A percentile compares a stretch with the other conserved stretches of the same genome.
These are phyloP conservation scores for Lasioglossum calceatum DNA, from an alignment of 2,888 invertebrate genomes.

Conservation along the genomic window DNA sequence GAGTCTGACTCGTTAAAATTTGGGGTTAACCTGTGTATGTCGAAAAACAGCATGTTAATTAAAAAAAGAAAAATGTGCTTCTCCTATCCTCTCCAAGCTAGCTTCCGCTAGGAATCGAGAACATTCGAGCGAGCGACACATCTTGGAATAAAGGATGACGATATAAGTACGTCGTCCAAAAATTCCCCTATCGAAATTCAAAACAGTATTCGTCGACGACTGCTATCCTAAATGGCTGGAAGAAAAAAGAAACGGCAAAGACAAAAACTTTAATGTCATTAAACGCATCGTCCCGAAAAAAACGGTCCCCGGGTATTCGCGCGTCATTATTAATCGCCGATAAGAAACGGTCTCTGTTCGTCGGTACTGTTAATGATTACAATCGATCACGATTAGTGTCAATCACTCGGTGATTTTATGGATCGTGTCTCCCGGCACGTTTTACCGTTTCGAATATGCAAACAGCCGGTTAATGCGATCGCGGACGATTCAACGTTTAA, in stretches of 20 bases:
- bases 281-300: not conserved
- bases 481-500: conserved; percentile 16
- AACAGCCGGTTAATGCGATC: conserved; percentile 9
- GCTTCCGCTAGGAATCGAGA: not conserved
- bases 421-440: conserved; percentile 23
- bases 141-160: not conserved
- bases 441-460: conserved; percentile 29
- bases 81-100: not conserved
- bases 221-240: not conserved
- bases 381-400: conserved; percentile 1
- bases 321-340: not conserved
- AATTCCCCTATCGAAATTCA: not conserved
- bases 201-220: not conserved
- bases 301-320: not conserved
- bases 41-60: not conserved
- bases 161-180: not conserved
- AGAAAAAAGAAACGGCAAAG: not conserved
- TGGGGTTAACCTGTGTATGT: too few relatives aligned
- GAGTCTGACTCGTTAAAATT: too few relatives aligned
- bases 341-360: not conserved
- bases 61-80: not conserved
- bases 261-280: conserved; percentile 6
- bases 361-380: conserved; percentile 13
- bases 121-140: not conserved
- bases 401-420: conserved; percentile 3